Conservation (phyloP, 2,888 invertebrate genomes). For the Hermodice carunculata region DNA sequence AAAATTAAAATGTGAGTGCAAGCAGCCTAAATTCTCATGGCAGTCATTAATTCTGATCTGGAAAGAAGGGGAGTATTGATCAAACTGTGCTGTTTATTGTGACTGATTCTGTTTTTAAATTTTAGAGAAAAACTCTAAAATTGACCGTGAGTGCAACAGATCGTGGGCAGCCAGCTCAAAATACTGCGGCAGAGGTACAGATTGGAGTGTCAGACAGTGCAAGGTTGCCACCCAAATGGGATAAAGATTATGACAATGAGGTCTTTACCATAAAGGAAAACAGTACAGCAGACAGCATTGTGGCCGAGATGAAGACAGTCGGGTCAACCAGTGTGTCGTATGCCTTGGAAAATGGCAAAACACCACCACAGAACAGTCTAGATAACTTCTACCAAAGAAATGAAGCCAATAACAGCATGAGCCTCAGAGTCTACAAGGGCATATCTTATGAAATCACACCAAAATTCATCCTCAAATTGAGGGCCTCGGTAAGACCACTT, state of each 20-base stretch:
- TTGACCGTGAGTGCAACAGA: conserved; percentile 9
- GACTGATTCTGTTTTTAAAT: neutral
- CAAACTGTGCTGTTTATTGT: too few relatives aligned
- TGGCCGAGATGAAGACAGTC: too few relatives aligned
- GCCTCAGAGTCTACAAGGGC: neutral
- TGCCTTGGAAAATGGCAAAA: too few relatives aligned
- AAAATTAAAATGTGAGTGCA: too few relatives aligned
- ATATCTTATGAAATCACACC: conserved; percentile 12
- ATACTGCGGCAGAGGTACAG: too few relatives aligned
- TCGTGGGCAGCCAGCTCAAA: neutral
- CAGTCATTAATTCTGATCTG: too few relatives aligned
- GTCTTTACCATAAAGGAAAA: neutral
- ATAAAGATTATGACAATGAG: neutral
- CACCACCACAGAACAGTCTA: neutral
- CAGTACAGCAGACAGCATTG: too few relatives aligned
- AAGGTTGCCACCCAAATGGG: too few relatives aligned
- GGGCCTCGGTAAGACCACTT: conserved; percentile 22
- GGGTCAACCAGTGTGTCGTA: too few relatives aligned
- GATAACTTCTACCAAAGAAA: neutral
- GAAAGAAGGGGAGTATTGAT: too few relatives aligned
- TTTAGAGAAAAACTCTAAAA: neutral
- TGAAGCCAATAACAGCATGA: neutral
- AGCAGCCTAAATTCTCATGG: too few relatives aligned
- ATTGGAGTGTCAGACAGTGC: too few relatives aligned
- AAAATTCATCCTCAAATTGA: conserved; percentile 9